Evolutionary conservation across 2,888 invertebrate genomes (phyloP).

Genomic region (Gortyna flavago): DNA sequence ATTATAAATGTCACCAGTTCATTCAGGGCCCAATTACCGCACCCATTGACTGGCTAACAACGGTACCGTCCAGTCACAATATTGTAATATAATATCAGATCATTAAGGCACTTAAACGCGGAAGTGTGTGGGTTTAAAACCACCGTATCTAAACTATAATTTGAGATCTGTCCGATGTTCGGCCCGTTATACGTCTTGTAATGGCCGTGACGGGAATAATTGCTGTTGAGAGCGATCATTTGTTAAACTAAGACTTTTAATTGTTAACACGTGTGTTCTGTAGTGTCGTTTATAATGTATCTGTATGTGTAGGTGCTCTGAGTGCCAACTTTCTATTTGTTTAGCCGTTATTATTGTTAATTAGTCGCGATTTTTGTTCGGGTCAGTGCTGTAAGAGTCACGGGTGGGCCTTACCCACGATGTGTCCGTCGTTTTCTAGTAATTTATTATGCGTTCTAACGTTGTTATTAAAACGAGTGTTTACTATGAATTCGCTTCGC

Average conservation of each 20-base stretch:
- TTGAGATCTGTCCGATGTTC: slow-evolving; percentile 83
- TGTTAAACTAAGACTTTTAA: slow-evolving; percentile 85
- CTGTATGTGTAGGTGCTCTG: slow-evolving; percentile 73
- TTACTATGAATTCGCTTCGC: neutral
- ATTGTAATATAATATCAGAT: slow-evolving; percentile 88
- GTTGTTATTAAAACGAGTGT: slow-evolving; percentile 29
- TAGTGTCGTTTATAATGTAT: slow-evolving; percentile 73
- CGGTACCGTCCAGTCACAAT: slow-evolving; percentile 81
- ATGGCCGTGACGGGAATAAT: slow-evolving; percentile 87
- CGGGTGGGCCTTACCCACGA: slow-evolving; percentile 52
- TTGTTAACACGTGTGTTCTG: slow-evolving; percentile 87
- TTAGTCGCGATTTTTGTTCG: slow-evolving; percentile 57
- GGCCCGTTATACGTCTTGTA: slow-evolving; percentile 81
- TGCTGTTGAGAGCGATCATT: slow-evolving; percentile 83
- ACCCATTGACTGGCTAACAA: slow-evolving; percentile 81
- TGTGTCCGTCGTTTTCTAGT: slow-evolving; percentile 27
- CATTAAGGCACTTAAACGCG: slow-evolving; percentile 87
- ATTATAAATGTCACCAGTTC: slow-evolving; percentile 79
- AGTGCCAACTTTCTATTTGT: slow-evolving; percentile 79
- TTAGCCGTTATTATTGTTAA: slow-evolving; percentile 62
- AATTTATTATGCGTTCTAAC: slow-evolving; percentile 31
- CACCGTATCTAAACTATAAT: slow-evolving; percentile 89
- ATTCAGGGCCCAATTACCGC: slow-evolving; percentile 80
- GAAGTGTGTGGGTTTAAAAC: slow-evolving; percentile 90
- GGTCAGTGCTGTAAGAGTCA: slow-evolving; percentile 42